Base-by-base conservation (phyloP, 2,888 invertebrate species). In the Mythimna lalbum region DNA sequence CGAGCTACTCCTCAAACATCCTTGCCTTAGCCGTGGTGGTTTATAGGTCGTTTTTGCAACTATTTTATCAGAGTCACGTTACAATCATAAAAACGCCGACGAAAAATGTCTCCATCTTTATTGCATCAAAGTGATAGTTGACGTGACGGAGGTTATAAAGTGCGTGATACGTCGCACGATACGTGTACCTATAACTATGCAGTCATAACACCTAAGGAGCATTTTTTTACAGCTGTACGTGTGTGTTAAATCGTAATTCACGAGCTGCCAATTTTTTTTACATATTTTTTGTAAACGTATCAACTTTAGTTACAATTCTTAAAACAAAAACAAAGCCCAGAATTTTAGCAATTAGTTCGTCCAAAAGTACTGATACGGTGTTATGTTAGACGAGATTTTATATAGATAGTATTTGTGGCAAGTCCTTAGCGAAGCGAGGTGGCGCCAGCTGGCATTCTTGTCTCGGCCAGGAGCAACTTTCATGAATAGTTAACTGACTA, bases 401-500 rank as follows among this genome's bases (percentile, higher is more conserved):
- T 75, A 69, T 75, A 73, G 71, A 84, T 69, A 84, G 76, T 80
- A 76, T 80, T 80, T 73, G 83, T 76, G 82, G 55, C 66, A 62
- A 80, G 83, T 82, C 81, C 83, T 84, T 84, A 84, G 66, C 80
- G 81, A 64, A 63, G 72, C 79, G 65, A 69, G 71, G 85, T 90
- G 94, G 94, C 95, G 95, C 94, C 94, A 90, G 90, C 90, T 90
- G 86, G 87, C 93, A 95, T 95, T 94, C 95, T 93, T 91, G 91
- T 82, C 87, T 86, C 87, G 82, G 86, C 84, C 89, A 88, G 90
- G 92, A 92, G 92, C 94, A 94, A 95, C 95, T 95, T 95, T 95
- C 95, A 93, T 94, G 94, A 94, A 94, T 94, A 93, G 91, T 91
- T 90, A 93, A 93, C 93, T 86, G 91, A 91, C 93, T 92, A 90